Evolutionary conservation across 1,140 invertebrate species (phyloP).

Genomic region (Globodera ellingtonae): DNA sequence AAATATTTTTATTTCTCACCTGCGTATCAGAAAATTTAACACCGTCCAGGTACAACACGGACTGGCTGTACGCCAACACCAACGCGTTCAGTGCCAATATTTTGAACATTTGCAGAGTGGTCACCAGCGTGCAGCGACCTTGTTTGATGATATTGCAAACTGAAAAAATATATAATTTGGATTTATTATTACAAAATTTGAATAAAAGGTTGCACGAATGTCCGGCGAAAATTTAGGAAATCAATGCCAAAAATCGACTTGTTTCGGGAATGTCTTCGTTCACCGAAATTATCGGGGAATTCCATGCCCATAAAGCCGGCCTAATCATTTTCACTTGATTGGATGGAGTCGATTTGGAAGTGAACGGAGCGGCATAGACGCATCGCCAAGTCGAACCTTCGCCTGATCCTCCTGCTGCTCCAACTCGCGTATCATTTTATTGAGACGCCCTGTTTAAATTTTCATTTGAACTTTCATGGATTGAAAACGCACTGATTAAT

Average conservation of each 20-base stretch:
- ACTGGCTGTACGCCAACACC: constrained; percentile 95
- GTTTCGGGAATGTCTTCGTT: too few species aligned
- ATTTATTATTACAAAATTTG: too few species aligned
- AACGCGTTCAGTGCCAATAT: constrained; percentile 97
- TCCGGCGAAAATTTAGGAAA: too few species aligned
- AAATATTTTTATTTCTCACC: constrained; percentile 70
- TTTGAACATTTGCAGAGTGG: constrained; percentile 99
- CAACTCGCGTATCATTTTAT: constrained; percentile 82
- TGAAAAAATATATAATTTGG: constrained; percentile 66
- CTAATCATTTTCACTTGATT: constrained; percentile 75
- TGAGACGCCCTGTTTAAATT: constrained; percentile 67
- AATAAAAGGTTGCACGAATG: too few species aligned
- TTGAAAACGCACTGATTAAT: too few species aligned
- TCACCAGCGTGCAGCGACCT: constrained; percentile 95
- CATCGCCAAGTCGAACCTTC: constrained; percentile 92
- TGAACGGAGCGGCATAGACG: constrained; percentile 99
- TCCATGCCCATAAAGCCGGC: too few species aligned
- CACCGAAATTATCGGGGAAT: too few species aligned
- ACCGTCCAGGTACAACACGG: constrained; percentile 94
- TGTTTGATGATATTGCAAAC: constrained; percentile 99
- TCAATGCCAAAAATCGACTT: too few species aligned
- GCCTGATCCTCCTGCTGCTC: constrained; percentile 86
- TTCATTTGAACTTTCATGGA: background rate
- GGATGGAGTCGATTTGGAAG: constrained; percentile 91
- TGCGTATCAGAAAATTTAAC: constrained; percentile 97